A percentile compares a stretch with the other conserved stretches of the same genome.
phyloP scores from a whole-genome alignment of 2,888 invertebrate species.

The Eutolmus rufibarbis region DNA sequence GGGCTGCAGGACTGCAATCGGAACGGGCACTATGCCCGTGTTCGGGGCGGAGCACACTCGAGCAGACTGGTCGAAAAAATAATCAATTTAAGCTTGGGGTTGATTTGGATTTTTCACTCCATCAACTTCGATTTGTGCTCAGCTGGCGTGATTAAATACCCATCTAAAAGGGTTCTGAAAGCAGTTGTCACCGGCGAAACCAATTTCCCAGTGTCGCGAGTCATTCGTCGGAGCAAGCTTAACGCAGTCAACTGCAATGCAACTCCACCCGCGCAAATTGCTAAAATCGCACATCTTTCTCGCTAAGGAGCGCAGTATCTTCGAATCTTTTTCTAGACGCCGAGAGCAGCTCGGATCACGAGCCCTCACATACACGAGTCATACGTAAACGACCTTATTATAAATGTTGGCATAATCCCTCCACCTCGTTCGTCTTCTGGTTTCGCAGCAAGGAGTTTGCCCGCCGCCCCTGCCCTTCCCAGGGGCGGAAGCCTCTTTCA shows the following conservation, averaged over 20 bases:
- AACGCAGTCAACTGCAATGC: conserved; percentile 25
- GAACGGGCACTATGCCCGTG: neutral
- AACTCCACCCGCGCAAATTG: neutral
- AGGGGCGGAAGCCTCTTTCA: conserved; percentile 3
- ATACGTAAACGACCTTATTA: conserved; percentile 43
- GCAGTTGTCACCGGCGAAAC: conserved; percentile 29
- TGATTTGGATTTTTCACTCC: conserved; percentile 35
- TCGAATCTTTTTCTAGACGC: neutral
- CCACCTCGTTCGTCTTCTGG: neutral
- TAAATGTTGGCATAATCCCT: conserved; percentile 34
- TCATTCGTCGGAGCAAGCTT: conserved; percentile 12
- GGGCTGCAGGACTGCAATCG: neutral
- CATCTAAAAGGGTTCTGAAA: conserved; percentile 34
- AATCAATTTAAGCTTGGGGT: conserved; percentile 7
- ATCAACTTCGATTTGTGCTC: conserved; percentile 29
- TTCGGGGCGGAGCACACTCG: neutral
- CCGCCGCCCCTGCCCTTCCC: neutral
- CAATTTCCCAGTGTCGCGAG: conserved; percentile 28
- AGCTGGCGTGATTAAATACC: conserved; percentile 34
- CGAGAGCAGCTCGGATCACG: neutral
- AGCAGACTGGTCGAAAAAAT: conserved; percentile 4
- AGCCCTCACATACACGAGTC: conserved; percentile 18
- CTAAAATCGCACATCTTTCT: neutral
- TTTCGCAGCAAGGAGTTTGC: neutral
- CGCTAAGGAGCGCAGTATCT: neutral